Base-by-base conservation (phyloP, 2,113 vertebrate species). In the Cephalopterus ornatus region DNA sequence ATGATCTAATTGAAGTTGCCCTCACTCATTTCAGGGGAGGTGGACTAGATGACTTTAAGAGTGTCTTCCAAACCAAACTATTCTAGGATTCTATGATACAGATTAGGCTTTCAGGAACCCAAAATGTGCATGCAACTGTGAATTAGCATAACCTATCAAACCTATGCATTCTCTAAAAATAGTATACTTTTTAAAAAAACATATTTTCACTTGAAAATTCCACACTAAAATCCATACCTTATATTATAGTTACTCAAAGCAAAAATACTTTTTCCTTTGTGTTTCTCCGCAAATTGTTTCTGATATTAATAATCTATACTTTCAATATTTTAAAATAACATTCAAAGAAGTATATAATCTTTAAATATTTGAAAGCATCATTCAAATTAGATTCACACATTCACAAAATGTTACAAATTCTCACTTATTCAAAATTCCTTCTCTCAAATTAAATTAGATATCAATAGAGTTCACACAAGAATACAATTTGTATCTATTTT, bases 1-100 rank as follows among this genome's bases (percentile, higher is more conserved):
- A 24, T 11, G 27, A 33, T 8, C 0, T 0, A 47, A 9, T 3
- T 53, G 17, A 83, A 37, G 32, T 8, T 47, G 9, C 8, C n/a
- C 39, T 13, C 24, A 32, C 9, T 44, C 46, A 30, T 65, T 23
- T 12, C 41, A n/a, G 23, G 7, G 5, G 16, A 3, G 3, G 14
- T 52, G 50, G 5, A 59, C 10, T 39, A 24, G 11, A 24, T 39
- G 12, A 61, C 24, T 75, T 76, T 11, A 39, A 17, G 14, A 55
- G 24, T 35, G 1, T 26, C 39, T 62, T 83, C 41, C n/a, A 61
- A 68, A 9, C 9, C 46, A 75, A 62, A 47, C 14, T 15, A 42
- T 62, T 70, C 30, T 39, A 35, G 28, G 30, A 14, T n/a, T 46
- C 23, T 53, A 4, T 41, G n/a, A 68, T 27, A 21, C 23, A 81